Base-by-base conservation (phyloP, 2,888 invertebrate species). In the Brachyptera putata region DNA sequence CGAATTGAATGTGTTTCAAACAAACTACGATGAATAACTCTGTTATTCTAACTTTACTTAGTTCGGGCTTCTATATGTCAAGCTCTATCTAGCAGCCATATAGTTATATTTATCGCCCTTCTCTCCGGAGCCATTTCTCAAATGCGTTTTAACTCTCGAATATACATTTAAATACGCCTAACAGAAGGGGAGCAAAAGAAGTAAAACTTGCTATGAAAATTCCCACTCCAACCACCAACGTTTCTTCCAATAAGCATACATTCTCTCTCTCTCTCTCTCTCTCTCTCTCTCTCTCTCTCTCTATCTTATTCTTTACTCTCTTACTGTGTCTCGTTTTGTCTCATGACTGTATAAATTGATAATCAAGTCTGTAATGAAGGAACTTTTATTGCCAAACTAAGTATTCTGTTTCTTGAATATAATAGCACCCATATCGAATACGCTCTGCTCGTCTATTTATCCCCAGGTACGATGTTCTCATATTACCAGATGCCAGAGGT, bases 71-170 rank as follows among this genome's bases (percentile, higher is more conserved):
- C 34, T 18, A 55, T 24, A 55, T 16, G 36, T 21, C 55, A 18
- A 11, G 43, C 14, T 30, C 7, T 30, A 30, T 30, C 30, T 30
- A 30, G 7, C 4, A 13, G 16, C n/a, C n/a, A 2, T 16, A n/a
- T n/a, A 3, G 14, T 2, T 16, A 55, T 36, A 55, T 55, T 55
- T 55, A 55, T 55, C 55, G 36, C 55, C 18, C n/a, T 55, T 16
- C 55, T 36, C 55, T 34, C 34, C 14, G 55, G 55, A 36, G 16
- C 30, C 55, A 55, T 55, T 55, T 26, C 36, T 55, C 55, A 55
- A 34, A 55, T 30, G 30, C 11, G 7, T 30, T n/a, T n/a, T n/a
- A n/a, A n/a, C n/a, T 30, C 30, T 30, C 30, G 30, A 30, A 30
- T 11, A 30, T 30, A 30, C 30, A 30, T 30, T 7, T 5, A 30